Base-by-base conservation (phyloP, 2,888 invertebrate genomes). In the Drosophila longiperda region DNA sequence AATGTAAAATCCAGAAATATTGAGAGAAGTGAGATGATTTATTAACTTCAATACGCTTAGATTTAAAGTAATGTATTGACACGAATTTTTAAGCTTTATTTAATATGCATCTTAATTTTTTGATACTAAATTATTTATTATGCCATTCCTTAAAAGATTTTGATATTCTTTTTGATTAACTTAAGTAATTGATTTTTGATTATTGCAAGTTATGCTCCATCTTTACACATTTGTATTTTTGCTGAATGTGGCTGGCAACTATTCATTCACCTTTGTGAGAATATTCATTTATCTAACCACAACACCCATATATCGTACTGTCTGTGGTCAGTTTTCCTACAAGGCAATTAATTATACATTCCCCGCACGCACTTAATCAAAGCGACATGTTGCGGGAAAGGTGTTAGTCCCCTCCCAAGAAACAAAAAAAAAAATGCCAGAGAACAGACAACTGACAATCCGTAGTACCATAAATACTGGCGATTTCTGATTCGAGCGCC, bases 261-360 rank as follows among this genome's bases (percentile, higher is more conserved):
- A 75, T 57, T 73, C 67, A 78, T 57, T 63, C 49, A 59, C 40
- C 42, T 52, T 67, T 65, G 38, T 3, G 61, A 66, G 40, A 17
- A 40, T 36, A 58, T 54, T 66, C 60, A 63, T 70, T 78, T 61
- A 77, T 50, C 53, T 40, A 75, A 70, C 75, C 69, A 26, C 65
- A 79, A 80, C 77, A 66, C 57, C 67, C 53, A 62, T 63, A 72
- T 42, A 64, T 57, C 52, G 52, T 54, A 45, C 64, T 34, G 23
- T 32, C 33, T 66, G 75, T 68, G 68, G 54, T 61, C 42, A 36
- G 32, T 12, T 29, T 38, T 38, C 9, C 54, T 48, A 50, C 53
- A 38, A 42, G 52, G 45, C 78, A 77, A 87, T 87, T 89, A 77
- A 87, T 87, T 89, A 73, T 26, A 50, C 50, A 89, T 82, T 67